Percentiles rank a stretch among this genome's conserved stretches.
These are phyloP conservation scores for Nemapogon koenigi DNA, from an alignment of 2,888 invertebrate species.

Conservation along the genomic window DNA sequence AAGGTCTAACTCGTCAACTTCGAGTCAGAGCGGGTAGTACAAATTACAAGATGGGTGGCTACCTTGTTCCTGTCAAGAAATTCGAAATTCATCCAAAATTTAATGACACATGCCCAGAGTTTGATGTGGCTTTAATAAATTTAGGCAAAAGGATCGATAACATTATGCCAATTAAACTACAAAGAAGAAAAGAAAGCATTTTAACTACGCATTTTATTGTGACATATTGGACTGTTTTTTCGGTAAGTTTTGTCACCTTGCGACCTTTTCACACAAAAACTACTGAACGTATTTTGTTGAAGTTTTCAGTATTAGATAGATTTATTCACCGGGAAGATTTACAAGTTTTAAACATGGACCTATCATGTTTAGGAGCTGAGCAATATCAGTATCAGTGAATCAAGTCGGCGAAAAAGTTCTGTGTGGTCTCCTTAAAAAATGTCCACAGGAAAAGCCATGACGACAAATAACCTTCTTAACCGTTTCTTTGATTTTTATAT, in stretches of 20 bases:
- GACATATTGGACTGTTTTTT: conserved; percentile 30
- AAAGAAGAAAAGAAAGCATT: conserved; percentile 20
- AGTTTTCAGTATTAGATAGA: too few species aligned
- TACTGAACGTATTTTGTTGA: too few species aligned
- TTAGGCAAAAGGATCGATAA: conserved; percentile 24
- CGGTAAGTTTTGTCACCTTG: conserved; percentile 18
- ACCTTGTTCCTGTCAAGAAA: conserved; percentile 29
- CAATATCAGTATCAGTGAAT: too few species aligned
- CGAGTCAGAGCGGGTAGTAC: conserved; percentile 41
- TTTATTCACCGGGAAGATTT: too few species aligned
- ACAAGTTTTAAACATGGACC: too few species aligned
- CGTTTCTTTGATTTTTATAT: too few species aligned
- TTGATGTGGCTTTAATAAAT: conserved; percentile 37
- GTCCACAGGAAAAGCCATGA: too few species aligned
- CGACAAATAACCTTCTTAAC: too few species aligned
- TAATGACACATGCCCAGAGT: conserved; percentile 33
- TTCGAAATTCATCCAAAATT: conserved; percentile 41
- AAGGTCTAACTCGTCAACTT: conserved; percentile 28
- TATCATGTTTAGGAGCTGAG: too few species aligned
- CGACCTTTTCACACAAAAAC: too few species aligned
- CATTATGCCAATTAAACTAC: conserved; percentile 30
- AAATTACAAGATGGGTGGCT: conserved; percentile 41
- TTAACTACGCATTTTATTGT: conserved; percentile 38
- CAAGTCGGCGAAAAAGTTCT: background rate
- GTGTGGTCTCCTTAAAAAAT: background rate